Base-by-base conservation (phyloP, 2,888 invertebrate species). In the Ophioninae sp. region DNA sequence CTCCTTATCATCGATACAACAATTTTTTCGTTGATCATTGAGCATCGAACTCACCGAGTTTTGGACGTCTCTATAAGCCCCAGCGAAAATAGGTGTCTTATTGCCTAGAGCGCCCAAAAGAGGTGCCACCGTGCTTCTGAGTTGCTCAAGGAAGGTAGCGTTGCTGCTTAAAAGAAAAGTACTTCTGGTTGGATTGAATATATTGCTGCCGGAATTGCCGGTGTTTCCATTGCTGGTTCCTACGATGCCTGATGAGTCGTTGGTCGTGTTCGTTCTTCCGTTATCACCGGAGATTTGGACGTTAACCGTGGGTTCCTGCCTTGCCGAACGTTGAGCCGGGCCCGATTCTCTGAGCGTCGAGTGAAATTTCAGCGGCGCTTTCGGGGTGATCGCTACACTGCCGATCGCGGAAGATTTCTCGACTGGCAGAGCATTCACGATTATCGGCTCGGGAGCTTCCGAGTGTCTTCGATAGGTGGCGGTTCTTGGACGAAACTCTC, bases 91-190 rank as follows among this genome's bases (percentile, higher is more conserved):
- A 0, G 92, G 91, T 7, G 89, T 90, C 85, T 88, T 91, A 64
- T 89, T 88, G 44, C 91, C 92, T n/a, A 92, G 86, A 0, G 90
- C 89, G 79, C 86, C 88, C 21, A 92, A 86, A 37, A 92, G 86
- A 21, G 93, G 93, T 30, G 93, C 93, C 17, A 93, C 93, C 2
- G 93, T 93, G 82, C 92, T 92, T 37, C 92, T 87, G 3, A 93
- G 83, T 73, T 92, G 91, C 79, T 93, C 91, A 57, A 93, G 57
- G 17, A 92, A 85, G 8, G 89, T 89, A 6, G 67, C 84, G 50
- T 91, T 93, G 17, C 90, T 89, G 61, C 78, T 87, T 41, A 89
- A 86, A 21, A 89, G 83, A 57, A 91, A 87, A 62, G 88, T 88
- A 69, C 89, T 90, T 67, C 88, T 90, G 0, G 91, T 86, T 0